A percentile compares a stretch with the other conserved stretches of the same genome.
These are phyloP conservation scores for Ichneumon xanthorius DNA, from an alignment of 2,888 invertebrate species.

Conservation along the genomic window DNA sequence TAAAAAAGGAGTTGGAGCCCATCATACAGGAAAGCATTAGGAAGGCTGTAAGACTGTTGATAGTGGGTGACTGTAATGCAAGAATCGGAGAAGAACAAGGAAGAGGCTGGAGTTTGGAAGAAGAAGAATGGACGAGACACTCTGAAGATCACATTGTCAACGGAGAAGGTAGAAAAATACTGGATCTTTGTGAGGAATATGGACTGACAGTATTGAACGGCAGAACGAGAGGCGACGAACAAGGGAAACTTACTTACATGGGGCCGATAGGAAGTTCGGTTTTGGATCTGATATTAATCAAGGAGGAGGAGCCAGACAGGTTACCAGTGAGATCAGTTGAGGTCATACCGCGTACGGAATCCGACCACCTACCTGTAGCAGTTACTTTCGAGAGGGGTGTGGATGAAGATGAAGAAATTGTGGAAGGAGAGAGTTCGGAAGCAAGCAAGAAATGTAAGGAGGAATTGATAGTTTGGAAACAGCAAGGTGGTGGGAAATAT, in stretches of 20 bases:
- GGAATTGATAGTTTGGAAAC: no score
- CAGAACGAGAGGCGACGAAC: conserved; percentile 8
- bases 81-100: conserved; percentile 34
- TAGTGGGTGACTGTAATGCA: conserved; percentile 34
- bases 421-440: no score
- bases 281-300: no score
- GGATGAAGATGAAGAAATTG: no score
- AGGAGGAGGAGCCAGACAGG: no score
- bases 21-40: not conserved
- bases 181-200: conserved; percentile 21
- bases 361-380: no score
- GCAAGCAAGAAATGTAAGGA: no score
- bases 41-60: not conserved
- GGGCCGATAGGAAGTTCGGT: no score
- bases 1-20: not conserved
- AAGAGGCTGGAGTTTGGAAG: not conserved
- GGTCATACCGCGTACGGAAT: no score
- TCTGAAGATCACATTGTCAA: conserved; percentile 25
- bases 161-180: conserved; percentile 15
- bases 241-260: conserved; percentile 28
- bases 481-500: no score
- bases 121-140: not conserved
- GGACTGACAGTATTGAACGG: conserved; percentile 29
- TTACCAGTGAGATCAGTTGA: no score
- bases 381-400: no score